These are phyloP conservation scores for Eilema caniola DNA, from an alignment of 2,888 invertebrate genomes.

Conservation along the genomic window DNA sequence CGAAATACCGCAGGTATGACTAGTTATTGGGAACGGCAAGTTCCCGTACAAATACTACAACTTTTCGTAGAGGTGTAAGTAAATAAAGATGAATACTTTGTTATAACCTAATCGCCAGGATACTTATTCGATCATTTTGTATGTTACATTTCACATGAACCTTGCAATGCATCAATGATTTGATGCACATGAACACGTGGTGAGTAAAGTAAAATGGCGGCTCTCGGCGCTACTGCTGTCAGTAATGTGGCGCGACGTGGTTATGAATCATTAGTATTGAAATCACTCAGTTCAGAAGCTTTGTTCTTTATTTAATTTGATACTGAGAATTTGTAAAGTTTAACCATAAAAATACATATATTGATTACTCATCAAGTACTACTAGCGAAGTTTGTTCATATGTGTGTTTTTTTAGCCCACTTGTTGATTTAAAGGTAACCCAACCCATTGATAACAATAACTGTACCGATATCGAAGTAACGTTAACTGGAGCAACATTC, in stretches of 20 bases:
- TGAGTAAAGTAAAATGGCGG: constrained; percentile 82
- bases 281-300: not conserved
- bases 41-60: not conserved
- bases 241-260: constrained; percentile 31
- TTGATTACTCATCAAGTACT: not conserved
- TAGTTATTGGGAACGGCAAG: constrained; percentile 23
- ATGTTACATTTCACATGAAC: not conserved
- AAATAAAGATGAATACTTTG: not conserved
- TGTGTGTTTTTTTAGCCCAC: not conserved
- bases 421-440: constrained; percentile 9
- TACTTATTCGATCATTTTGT: not conserved
- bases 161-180: constrained; percentile 47
- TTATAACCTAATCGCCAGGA: not conserved
- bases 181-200: constrained; percentile 77
- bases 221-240: constrained; percentile 61
- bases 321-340: too few relatives aligned
- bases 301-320: not conserved
- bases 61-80: not conserved
- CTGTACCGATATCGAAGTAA: not conserved
- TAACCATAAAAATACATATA: too few relatives aligned
- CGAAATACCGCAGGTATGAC: constrained; percentile 78
- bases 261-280: constrained; percentile 24
- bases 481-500: not conserved
- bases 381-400: too few relatives aligned
- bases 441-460: not conserved